A percentile compares a stretch with the other conserved stretches of the same genome.
Conservation (phyloP, 2,888 invertebrate species). For the Hanleya hanleyi region DNA sequence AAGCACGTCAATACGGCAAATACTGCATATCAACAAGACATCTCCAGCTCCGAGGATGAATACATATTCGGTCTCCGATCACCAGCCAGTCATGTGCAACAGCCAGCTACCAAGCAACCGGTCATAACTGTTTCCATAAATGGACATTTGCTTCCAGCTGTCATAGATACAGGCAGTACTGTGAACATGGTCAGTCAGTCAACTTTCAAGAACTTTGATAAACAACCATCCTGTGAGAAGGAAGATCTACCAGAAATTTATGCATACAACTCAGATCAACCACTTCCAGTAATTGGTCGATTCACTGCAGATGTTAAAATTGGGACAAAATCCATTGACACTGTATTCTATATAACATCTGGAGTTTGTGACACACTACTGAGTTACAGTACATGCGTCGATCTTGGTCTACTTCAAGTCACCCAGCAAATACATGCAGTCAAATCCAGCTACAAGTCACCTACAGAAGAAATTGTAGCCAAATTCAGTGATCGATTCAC, state of each 20-base stretch:
- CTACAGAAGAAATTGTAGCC: too few relatives aligned
- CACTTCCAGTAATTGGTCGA: not conserved
- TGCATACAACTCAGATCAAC: conserved; percentile 8
- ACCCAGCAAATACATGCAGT: not conserved
- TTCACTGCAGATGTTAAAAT: not conserved
- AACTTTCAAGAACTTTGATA: conserved; percentile 3
- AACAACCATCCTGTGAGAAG: not conserved
- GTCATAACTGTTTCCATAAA: not conserved
- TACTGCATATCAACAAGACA: too few relatives aligned
- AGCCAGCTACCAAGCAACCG: not conserved
- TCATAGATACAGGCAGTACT: conserved; percentile 11
- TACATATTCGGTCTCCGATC: not conserved
- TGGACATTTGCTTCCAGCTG: not conserved
- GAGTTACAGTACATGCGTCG: not conserved
- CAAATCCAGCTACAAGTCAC: conserved; percentile 14
- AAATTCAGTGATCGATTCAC: not conserved
- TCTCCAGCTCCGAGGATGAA: not conserved
- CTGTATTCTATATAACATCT: not conserved
- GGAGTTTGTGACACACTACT: not conserved
- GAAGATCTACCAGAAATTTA: not conserved
- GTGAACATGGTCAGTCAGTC: conserved; percentile 15
- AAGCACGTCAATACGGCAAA: too few relatives aligned
- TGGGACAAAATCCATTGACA: not conserved
- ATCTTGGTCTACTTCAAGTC: not conserved
- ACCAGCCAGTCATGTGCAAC: not conserved